Evolutionary conservation across 2,797 vertebrate genomes (phyloP).

Genomic region (Cuniculus paca): DNA sequence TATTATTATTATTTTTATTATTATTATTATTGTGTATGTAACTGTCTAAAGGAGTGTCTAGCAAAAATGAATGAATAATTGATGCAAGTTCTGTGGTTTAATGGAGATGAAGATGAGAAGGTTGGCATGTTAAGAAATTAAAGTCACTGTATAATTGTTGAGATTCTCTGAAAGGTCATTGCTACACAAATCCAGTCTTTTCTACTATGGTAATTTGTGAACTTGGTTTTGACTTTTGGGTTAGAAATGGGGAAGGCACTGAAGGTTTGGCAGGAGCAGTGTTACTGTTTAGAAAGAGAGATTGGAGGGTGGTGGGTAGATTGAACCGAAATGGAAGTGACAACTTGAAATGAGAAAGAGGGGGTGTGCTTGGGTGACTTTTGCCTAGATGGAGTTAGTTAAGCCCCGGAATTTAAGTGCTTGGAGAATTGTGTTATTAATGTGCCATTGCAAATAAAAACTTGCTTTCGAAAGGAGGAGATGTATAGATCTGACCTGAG

Average conservation of each 20-base stretch:
- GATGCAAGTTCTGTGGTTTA: background rate
- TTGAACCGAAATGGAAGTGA: background rate
- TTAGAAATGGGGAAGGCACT: background rate
- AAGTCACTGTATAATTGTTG: background rate
- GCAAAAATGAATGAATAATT: background rate
- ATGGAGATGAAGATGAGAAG: background rate
- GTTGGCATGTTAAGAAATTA: background rate
- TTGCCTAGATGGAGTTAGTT: background rate
- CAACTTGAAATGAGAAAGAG: background rate
- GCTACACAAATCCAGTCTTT: background rate
- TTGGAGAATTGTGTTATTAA: background rate
- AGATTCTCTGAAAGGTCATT: background rate
- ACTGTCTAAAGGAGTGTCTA: background rate
- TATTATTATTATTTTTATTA: background rate
- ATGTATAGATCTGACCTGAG: background rate
- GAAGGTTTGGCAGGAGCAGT: background rate
- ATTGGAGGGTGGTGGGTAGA: background rate
- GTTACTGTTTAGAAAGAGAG: background rate
- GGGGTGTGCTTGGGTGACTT: background rate
- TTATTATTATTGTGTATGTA: background rate
- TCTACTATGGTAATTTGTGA: background rate
- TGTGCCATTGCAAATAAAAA: background rate
- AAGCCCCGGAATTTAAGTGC: background rate
- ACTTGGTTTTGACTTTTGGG: background rate
- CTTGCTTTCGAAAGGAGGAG: background rate